These are phyloP conservation scores for Eurytoma californica DNA, from an alignment of 2,888 invertebrate species.

Conservation along the genomic window DNA sequence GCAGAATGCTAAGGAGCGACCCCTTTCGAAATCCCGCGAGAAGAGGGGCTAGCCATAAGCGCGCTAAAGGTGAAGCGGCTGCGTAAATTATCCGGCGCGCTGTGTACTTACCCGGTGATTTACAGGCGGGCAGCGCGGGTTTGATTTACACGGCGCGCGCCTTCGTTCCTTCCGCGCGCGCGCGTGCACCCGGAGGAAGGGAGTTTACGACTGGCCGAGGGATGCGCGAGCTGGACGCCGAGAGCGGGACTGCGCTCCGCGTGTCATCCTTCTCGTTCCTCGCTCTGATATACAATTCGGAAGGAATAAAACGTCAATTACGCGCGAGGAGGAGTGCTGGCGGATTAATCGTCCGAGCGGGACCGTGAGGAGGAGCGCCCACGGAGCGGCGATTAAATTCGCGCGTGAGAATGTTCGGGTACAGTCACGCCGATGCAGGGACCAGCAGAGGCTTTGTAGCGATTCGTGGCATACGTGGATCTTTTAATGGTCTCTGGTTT, in stretches of 20 bases:
- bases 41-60: slow-evolving; percentile 28
- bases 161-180: slow-evolving; percentile 46
- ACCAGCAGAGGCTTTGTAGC: too few species aligned
- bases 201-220: slow-evolving; percentile 66
- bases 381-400: slow-evolving; percentile 34
- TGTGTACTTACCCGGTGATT: slow-evolving; percentile 74
- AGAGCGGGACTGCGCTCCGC: slow-evolving; percentile 42
- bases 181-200: slow-evolving; percentile 44
- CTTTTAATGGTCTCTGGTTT: too few species aligned
- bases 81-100: slow-evolving; percentile 73
- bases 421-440: too few species aligned
- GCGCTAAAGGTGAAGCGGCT: slow-evolving; percentile 60
- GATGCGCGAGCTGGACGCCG: not conserved
- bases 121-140: slow-evolving; percentile 71
- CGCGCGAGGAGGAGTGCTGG: not conserved
- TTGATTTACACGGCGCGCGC: slow-evolving; percentile 71
- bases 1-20: slow-evolving; percentile 43
- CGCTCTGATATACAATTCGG: slow-evolving; percentile 53
- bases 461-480: too few species aligned
- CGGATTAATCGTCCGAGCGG: slow-evolving; percentile 45
- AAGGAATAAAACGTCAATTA: slow-evolving; percentile 56
- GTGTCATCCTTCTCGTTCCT: slow-evolving; percentile 61
- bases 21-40: slow-evolving; percentile 30
- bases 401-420: slow-evolving; percentile 27
- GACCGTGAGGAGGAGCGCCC: not conserved